Evolutionary conservation across 2,888 invertebrate genomes (phyloP), one percentile per base, ranked within the genome.

Genomic region (Scrobipalpa atriplicella): DNA sequence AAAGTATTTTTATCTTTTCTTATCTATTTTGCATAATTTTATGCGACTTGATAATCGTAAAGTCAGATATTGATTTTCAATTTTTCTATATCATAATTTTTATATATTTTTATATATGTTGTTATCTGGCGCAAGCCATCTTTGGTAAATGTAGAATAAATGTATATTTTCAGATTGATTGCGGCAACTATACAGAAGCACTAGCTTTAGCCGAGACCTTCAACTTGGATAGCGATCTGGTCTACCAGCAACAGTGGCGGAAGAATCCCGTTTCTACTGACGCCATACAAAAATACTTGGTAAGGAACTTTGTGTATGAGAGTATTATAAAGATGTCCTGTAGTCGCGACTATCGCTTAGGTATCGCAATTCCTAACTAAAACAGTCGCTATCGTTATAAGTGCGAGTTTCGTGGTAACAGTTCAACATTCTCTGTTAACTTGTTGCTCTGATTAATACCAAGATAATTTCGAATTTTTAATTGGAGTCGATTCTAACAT

Each of bases 231-330:
- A 94, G 95, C 76, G 97, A 97, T 86, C 87, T 95, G 36, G 96
- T 97, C 13, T 96, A 96, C 86, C 96, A 97, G 84, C 94, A 95
- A 76, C 96, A 96, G 81, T 97, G 97, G 97, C 88, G 95, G 68
- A 95, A 95, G 80, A 94, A 94, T 61, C 94, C 94, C 13, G 96
- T 96, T 60, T 95, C 96, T 52, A 90, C 95, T 2, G 94, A 94
- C 56, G 94, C 95, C n/a, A 97, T 97, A 75, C 93, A 95, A 75
- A 95, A 96, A 75, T 96, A 95, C 82, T 86, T 97, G 91, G 95
- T 95, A 79, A 82, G 82, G 5, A 29, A 29, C 2, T 3, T 3
- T 29, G 29, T 29, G 29, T 29, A 29, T 2, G 29, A 29, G 5
- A 29, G 29, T 5, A 29, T 29, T 29, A 29, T 29, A 5, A 29